Evolutionary conservation across 2,888 invertebrate species (phyloP).

Genomic region (Pyrocoelia pectoralis): DNA sequence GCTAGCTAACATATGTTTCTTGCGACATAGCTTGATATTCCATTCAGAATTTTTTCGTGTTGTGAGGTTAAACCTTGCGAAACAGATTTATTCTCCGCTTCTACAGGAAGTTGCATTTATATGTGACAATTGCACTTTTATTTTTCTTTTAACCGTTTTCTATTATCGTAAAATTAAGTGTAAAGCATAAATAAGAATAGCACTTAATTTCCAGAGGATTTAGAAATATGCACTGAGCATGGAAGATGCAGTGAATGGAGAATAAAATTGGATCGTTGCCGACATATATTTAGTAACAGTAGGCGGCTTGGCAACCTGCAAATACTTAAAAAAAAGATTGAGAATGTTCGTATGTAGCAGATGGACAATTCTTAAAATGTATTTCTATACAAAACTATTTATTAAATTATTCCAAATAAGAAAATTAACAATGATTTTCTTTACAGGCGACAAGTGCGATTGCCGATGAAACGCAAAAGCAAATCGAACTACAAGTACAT

Average conservation of each 20-base stretch:
- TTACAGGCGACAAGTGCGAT: conserved; percentile 45
- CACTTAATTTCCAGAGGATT: conserved; percentile 29
- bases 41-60: conserved; percentile 31
- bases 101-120: conserved; percentile 29
- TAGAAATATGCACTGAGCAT: conserved; percentile 36
- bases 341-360: conserved; percentile 52
- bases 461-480: conserved; percentile 66
- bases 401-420: conserved; percentile 19
- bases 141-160: conserved; percentile 9
- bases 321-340: conserved; percentile 56
- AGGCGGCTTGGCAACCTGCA: conserved; percentile 62
- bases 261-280: conserved; percentile 62
- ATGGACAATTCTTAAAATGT: conserved; percentile 56
- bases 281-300: conserved; percentile 62
- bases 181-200: conserved; percentile 22
- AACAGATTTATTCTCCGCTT: conserved; percentile 16
- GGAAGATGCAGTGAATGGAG: conserved; percentile 60
- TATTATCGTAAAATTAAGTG: conserved; percentile 11
- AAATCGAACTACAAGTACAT: conserved; percentile 75
- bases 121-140: conserved; percentile 20
- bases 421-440: conserved; percentile 20
- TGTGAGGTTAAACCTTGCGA: conserved; percentile 22
- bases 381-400: conserved; percentile 40
- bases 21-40: conserved; percentile 33
- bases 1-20: conserved; percentile 33